These are phyloP conservation scores for Zapus hudsonius DNA, from an alignment of 2,113 vertebrate species.

Conservation along the genomic window DNA sequence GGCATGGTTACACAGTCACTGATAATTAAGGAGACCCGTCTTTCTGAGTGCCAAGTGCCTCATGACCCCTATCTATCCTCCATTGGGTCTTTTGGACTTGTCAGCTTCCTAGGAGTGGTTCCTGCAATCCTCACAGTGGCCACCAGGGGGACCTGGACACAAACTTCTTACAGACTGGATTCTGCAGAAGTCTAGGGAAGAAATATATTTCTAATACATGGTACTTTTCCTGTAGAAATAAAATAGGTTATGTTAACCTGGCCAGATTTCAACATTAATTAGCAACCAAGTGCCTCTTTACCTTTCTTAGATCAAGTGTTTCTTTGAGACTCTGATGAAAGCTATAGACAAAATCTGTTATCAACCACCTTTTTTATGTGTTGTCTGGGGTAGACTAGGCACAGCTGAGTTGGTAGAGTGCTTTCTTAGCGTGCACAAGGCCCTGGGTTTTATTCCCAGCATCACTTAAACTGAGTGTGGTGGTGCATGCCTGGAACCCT, in stretches of 20 bases:
- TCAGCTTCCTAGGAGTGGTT: rapidly evolving
- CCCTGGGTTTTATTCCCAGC: too few species aligned
- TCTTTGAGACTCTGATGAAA: neutral
- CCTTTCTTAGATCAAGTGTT: neutral
- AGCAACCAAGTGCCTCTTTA: neutral
- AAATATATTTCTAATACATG: neutral
- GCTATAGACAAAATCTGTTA: neutral
- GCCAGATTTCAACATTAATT: neutral
- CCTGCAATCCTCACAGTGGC: neutral
- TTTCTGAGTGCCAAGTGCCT: neutral
- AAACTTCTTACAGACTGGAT: neutral
- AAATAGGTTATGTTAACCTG: neutral
- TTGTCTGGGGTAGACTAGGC: too few species aligned
- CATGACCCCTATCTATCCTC: neutral
- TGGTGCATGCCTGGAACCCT: too few species aligned
- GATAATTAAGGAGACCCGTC: neutral
- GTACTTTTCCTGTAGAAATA: conserved; percentile 28
- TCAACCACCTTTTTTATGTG: too few species aligned
- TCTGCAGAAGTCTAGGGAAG: neutral
- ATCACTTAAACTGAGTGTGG: too few species aligned
- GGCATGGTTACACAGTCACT: neutral
- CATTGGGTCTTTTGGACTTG: rapidly evolving
- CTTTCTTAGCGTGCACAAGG: too few species aligned
- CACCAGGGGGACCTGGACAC: neutral
- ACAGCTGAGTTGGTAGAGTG: too few species aligned